Conservation (phyloP, 2,888 invertebrate species). For the Galerucella nymphaeae region DNA sequence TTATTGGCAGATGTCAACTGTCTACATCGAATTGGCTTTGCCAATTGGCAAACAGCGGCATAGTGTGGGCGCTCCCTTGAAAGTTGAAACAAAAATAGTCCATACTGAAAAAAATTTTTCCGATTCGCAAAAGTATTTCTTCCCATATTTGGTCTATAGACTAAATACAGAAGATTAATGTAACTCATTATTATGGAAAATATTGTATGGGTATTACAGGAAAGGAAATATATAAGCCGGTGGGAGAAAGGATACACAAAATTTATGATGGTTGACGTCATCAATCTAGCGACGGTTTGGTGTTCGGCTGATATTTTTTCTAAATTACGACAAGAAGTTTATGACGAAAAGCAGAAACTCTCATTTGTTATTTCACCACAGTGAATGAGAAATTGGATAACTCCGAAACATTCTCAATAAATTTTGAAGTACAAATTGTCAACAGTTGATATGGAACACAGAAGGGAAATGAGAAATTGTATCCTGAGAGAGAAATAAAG, state of each 20-base stretch:
- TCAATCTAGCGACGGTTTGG: not conserved
- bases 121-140: not conserved
- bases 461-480: not conserved
- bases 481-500: too few relatives aligned
- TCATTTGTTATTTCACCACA: not conserved
- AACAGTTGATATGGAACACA: not conserved
- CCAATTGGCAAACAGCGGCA: too few relatives aligned
- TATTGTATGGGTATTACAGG: not conserved
- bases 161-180: not conserved
- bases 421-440: conserved; percentile 2
- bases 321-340: not conserved
- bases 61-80: too few relatives aligned
- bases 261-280: not conserved
- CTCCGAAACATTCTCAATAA: not conserved
- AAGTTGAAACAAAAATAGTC: too few relatives aligned
- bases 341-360: not conserved
- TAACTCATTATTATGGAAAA: not conserved
- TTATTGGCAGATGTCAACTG: too few relatives aligned
- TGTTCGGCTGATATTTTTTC: conserved; percentile 3
- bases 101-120: too few relatives aligned
- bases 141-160: not conserved
- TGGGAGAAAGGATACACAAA: not conserved
- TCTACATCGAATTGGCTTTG: too few relatives aligned
- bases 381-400: not conserved
- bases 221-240: not conserved